A percentile compares a stretch with the other conserved stretches of the same genome.
phyloP scores from a whole-genome alignment of 2,113 vertebrate species.

The Barnardius zonarius region DNA sequence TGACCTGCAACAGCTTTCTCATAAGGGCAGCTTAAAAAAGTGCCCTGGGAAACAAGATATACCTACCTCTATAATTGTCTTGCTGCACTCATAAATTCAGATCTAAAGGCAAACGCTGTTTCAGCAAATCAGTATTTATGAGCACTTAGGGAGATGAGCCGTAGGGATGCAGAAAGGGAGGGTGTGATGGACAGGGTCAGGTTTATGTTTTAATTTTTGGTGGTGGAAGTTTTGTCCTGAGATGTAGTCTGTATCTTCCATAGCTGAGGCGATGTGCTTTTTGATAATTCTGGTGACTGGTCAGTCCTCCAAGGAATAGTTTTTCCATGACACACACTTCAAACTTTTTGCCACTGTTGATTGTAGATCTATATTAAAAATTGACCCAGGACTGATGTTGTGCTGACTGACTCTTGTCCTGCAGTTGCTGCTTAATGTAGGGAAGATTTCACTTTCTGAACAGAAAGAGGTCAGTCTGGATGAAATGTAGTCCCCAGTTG shows the following conservation, averaged over 20 bases:
- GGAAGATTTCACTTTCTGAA: background rate
- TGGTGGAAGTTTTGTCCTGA: background rate
- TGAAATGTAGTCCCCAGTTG: too few relatives aligned
- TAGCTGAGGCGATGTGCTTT: background rate
- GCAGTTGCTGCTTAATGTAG: background rate
- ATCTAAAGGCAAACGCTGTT: background rate
- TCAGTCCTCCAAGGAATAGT: background rate
- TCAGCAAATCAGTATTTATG: background rate
- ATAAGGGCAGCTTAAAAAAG: background rate
- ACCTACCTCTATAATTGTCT: background rate
- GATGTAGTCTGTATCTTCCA: background rate
- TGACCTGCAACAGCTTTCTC: background rate
- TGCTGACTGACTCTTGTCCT: background rate
- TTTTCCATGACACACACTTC: background rate
- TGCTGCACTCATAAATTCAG: background rate
- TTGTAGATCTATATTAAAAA: background rate
- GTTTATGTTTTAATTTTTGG: background rate
- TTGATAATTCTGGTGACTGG: accelerated
- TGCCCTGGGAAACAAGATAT: background rate
- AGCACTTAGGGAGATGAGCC: background rate
- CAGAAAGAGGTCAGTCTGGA: background rate
- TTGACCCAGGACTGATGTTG: accelerated
- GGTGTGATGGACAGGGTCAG: background rate
- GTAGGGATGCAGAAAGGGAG: background rate
- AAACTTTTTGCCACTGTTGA: background rate